phyloP scores from a whole-genome alignment of 2,888 invertebrate species.

The Melangyna quadrimaculata region DNA sequence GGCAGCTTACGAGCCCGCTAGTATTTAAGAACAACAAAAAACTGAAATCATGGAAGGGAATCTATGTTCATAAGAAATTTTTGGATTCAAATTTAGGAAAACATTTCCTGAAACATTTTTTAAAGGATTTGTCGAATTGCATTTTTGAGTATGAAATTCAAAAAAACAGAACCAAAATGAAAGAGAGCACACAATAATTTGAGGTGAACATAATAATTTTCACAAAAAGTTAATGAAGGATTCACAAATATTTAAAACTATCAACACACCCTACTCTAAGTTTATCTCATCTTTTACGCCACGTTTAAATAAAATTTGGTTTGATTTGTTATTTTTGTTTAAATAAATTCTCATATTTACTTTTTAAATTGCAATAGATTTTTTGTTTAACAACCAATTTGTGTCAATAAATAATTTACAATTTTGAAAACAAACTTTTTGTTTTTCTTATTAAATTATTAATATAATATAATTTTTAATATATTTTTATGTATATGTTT shows the following conservation, averaged over 20 bases:
- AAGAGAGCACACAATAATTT: neutral
- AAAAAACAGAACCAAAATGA: too few relatives aligned
- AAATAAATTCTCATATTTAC: conserved; percentile 61
- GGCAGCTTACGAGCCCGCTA: neutral
- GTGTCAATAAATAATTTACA: conserved; percentile 52
- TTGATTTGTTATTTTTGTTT: conserved; percentile 39
- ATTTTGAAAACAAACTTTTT: conserved; percentile 46
- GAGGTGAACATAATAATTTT: too few relatives aligned
- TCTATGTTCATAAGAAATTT: neutral
- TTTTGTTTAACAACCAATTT: conserved; percentile 61
- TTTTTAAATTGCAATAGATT: conserved; percentile 30
- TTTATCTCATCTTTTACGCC: neutral
- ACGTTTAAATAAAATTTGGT: conserved; percentile 56
- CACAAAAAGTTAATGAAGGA: neutral
- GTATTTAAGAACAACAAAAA: neutral
- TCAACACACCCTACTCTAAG: neutral
- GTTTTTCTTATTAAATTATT: neutral
- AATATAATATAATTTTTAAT: conserved; percentile 1
- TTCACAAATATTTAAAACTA: neutral
- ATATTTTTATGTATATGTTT: neutral
- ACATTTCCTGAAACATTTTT: neutral
- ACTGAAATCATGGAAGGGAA: neutral
- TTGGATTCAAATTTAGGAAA: neutral
- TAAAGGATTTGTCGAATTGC: neutral
- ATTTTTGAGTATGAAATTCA: too few relatives aligned